Evolutionary conservation across 2,797 vertebrate species (phyloP), one percentile per base, ranked within the genome.

Genomic region (Cirrhinus molitorella): DNA sequence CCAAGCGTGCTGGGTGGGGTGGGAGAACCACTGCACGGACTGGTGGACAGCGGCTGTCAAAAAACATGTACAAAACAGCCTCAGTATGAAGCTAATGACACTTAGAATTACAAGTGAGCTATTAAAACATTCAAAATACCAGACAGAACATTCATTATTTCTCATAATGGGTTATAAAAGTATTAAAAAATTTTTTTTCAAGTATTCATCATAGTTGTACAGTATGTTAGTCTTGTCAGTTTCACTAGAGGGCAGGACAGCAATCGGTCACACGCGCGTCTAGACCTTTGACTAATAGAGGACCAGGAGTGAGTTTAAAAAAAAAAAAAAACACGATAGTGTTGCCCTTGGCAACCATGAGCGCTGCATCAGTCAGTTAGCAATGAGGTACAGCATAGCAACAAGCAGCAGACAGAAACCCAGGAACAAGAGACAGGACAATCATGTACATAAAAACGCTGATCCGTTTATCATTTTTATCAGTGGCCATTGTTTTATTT

Each of bases 1-100:
- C 94, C 94, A 83, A 95, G 94, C 0, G 95, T 95, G 55, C 92
- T 93, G 0, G 94, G 95, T 4, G 95, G 94, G 40, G 95, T 95
- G 55, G 93, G 94, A 55, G 92, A 90, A 53, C 90, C 88, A 21
- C 92, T 93, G 73, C 88, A 91, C 1, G 93, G 93, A 79, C 93
- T 93, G 67, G 93, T 93, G 85, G 94, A 93, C 87, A 94, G 93
- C 88, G 94, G 94, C 96, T 96, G 89, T 1, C 34, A 55, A 67
- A 65, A 78, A 49, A 68, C 66, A 85, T 13, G 66, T 65, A 84
- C 34, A 84, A n/a, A n/a, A n/a, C n/a, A 65, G 17, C 25, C 19
- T 59, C 16, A 40, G 10, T 13, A 11, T 40, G 34, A 57, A 57
- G 49, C 12, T 74, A 74, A 74, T 13, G 3, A 31, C 25, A 13